A percentile compares a stretch with the other conserved stretches of the same genome.
Evolutionary conservation across 2,888 invertebrate genomes (phyloP).

Genomic region (Orchesellides sinensis): DNA sequence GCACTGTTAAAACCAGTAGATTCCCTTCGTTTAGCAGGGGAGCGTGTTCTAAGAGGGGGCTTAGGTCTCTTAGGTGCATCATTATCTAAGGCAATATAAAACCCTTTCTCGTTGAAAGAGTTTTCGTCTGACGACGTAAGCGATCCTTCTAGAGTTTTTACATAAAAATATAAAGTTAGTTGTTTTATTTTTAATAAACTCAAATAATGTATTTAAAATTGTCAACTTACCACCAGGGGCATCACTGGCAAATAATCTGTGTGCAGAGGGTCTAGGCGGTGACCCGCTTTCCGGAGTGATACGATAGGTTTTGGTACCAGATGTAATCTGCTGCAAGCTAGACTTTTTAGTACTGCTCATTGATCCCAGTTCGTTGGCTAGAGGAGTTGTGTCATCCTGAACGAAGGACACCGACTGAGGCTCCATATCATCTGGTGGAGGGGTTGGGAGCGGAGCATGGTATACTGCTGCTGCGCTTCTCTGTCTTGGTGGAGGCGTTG

Average conservation of each 20-base stretch:
- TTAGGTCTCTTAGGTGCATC: slow-evolving; percentile 92
- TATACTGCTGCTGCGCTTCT: slow-evolving; percentile 76
- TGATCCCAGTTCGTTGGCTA: slow-evolving; percentile 70
- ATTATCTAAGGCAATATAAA: slow-evolving; percentile 95
- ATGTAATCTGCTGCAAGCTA: slow-evolving; percentile 83
- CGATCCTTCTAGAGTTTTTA: slow-evolving; percentile 57
- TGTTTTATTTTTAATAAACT: not conserved
- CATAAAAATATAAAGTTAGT: not conserved
- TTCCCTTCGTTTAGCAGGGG: slow-evolving; percentile 69
- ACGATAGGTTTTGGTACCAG: slow-evolving; percentile 91
- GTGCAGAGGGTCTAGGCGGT: slow-evolving; percentile 82
- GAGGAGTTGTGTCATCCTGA: slow-evolving; percentile 72
- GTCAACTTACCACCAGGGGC: slow-evolving; percentile 42
- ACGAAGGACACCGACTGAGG: slow-evolving; percentile 93
- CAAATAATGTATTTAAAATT: not conserved
- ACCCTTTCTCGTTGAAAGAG: slow-evolving; percentile 78
- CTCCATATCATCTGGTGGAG: slow-evolving; percentile 91
- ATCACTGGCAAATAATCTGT: slow-evolving; percentile 76
- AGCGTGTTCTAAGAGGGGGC: slow-evolving; percentile 84
- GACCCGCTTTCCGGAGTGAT: slow-evolving; percentile 78
- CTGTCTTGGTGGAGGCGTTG: slow-evolving; percentile 73
- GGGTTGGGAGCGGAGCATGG: slow-evolving; percentile 82
- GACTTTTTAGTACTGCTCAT: slow-evolving; percentile 69
- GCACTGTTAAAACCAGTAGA: slow-evolving; percentile 24
- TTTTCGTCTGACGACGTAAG: slow-evolving; percentile 68